phyloP scores from a whole-genome alignment of 2,888 invertebrate species.

The Prosapia bicincta region DNA sequence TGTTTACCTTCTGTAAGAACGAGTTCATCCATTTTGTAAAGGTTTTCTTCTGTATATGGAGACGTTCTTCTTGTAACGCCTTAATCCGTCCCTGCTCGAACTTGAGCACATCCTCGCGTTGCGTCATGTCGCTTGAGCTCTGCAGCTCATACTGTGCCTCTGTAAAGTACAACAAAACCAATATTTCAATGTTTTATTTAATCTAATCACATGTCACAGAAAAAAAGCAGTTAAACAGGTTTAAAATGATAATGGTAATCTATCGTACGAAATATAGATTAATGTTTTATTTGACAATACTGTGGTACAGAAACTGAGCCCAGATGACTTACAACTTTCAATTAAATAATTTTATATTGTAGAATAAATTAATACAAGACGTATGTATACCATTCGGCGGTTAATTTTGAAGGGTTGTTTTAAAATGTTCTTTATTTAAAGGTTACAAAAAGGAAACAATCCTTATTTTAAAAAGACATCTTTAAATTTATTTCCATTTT shows the following conservation, averaged over 20 bases:
- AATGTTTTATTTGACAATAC: too few species aligned
- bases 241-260: not conserved
- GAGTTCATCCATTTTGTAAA: constrained; percentile 99
- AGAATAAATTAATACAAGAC: too few species aligned
- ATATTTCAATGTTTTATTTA: not conserved
- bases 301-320: too few species aligned
- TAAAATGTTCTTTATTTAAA: too few species aligned
- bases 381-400: too few species aligned
- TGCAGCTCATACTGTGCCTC: constrained; percentile 40
- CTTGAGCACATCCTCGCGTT: constrained; percentile 85
- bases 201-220: not conserved
- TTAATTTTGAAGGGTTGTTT: too few species aligned
- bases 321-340: too few species aligned
- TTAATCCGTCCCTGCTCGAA: constrained; percentile 96
- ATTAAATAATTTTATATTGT: too few species aligned
- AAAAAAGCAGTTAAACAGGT: not conserved
- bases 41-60: constrained; percentile 99
- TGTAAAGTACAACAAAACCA: constrained; percentile 28
- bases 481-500: too few species aligned
- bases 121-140: constrained; percentile 62
- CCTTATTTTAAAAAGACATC: too few species aligned
- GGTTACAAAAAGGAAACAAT: too few species aligned
- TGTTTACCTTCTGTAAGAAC: constrained; percentile 83
- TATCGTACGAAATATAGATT: not conserved
- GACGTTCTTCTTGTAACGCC: constrained; percentile 94